phyloP scores from a whole-genome alignment of 1,140 invertebrate genomes.

The Drosophila punjabiensis region DNA sequence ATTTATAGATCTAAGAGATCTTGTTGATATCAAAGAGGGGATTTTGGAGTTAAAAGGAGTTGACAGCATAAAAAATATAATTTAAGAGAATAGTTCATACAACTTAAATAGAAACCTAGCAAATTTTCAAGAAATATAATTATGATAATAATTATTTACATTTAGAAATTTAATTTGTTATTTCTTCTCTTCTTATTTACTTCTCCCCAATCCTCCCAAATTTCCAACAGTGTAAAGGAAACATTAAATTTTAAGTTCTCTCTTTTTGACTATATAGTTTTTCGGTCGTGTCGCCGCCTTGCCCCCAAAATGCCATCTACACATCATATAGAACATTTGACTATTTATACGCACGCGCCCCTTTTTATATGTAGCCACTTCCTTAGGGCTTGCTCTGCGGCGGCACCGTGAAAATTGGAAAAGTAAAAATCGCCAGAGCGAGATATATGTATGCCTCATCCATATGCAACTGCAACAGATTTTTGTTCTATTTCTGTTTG shows the following conservation, averaged over 20 bases:
- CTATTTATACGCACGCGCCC: slow-evolving; percentile 68
- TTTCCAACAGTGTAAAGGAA: slow-evolving; percentile 34
- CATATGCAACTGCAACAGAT: slow-evolving; percentile 42
- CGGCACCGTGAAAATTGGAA: slow-evolving; percentile 40
- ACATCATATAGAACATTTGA: slow-evolving; percentile 61
- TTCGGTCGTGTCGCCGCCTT: slow-evolving; percentile 54
- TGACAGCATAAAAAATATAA: background rate
- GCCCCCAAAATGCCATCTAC: slow-evolving; percentile 68
- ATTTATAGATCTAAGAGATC: slow-evolving; percentile 23
- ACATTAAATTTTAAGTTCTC: slow-evolving; percentile 48
- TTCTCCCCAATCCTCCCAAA: too few relatives aligned
- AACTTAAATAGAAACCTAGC: background rate
- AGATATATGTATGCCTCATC: slow-evolving; percentile 32
- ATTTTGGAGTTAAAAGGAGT: background rate
- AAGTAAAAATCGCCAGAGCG: slow-evolving; percentile 36
- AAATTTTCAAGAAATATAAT: too few relatives aligned
- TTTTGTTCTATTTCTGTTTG: slow-evolving; percentile 63
- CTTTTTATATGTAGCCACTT: slow-evolving; percentile 27
- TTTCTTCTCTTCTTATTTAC: too few relatives aligned
- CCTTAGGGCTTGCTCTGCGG: slow-evolving; percentile 24
- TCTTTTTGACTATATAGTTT: slow-evolving; percentile 29
- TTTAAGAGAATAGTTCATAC: background rate
- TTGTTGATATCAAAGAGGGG: background rate
- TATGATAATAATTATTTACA: too few relatives aligned
- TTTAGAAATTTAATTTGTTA: too few relatives aligned